phyloP scores from a whole-genome alignment of 1,140 invertebrate genomes.

The Nylanderia fulva region DNA sequence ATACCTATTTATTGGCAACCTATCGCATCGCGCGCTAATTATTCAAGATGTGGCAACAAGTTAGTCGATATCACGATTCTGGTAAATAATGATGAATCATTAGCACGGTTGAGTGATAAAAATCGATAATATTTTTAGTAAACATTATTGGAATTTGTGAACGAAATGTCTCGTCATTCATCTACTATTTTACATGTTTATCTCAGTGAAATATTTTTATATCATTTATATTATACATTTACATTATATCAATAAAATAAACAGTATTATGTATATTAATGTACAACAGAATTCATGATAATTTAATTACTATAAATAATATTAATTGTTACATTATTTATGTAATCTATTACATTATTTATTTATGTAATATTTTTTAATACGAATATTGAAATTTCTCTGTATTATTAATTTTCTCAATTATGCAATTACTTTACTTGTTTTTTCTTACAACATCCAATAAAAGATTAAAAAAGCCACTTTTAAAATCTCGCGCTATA shows the following conservation, averaged over 20 bases:
- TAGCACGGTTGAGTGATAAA: background rate
- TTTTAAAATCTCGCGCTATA: background rate
- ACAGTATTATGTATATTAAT: background rate
- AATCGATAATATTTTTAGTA: slow-evolving; percentile 14
- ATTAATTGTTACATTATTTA: background rate
- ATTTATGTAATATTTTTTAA: too few species aligned
- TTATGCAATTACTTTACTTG: background rate
- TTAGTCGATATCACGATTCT: background rate
- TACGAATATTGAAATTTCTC: background rate
- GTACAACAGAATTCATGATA: background rate
- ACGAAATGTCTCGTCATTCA: background rate
- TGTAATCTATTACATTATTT: too few species aligned
- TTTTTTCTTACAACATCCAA: too few species aligned
- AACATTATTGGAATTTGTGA: background rate
- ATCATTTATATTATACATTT: background rate
- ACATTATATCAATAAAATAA: background rate
- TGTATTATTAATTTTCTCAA: background rate
- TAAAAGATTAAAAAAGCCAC: background rate
- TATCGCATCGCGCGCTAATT: slow-evolving; percentile 24
- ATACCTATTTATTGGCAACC: background rate
- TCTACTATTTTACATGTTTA: background rate
- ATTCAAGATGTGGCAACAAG: slow-evolving; percentile 20
- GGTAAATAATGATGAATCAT: slow-evolving; percentile 24
- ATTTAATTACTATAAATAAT: background rate
- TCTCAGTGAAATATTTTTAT: background rate